Evolutionary conservation across 2,888 invertebrate species (phyloP), one percentile per base, ranked within the genome.

Genomic region (Nipponacmea schrenckii): DNA sequence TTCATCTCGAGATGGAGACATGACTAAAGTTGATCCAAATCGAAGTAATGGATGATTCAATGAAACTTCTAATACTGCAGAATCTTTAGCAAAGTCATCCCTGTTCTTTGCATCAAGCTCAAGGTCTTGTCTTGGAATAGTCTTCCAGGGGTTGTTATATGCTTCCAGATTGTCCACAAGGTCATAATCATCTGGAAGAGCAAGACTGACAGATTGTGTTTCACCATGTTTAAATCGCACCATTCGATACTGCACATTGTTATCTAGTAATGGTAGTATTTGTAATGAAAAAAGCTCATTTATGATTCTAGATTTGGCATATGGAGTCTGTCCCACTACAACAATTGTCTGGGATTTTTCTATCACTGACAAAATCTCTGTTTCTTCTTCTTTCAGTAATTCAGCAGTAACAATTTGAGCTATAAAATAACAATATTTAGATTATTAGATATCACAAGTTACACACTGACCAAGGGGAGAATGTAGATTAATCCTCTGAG

Each of bases 1-100:
- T 56, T 70, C 79, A 26, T 74, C 74, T 64, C 78, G 75, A n/a
- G 81, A 81, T 0, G 94, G 94, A 0, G 94, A 93, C 2, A 95
- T 90, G 77, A 94, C 90, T 79, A 95, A 92, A 75, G 92, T 91
- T 1, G 93, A 92, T 71, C 93, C 93, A 81, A 94, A 93, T 85
- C 93, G 92, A 0, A 95, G 89, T 80, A 94, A 89, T 8, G 92
- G 90, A 82, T 93, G 92, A 85, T 92, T 92, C 8, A 95, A 89
- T 84, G 93, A 93, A 12, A 95, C 92, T 90, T 95, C 95, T 45
- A 95, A 88, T 1, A 93, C 92, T 0, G 94, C 94, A 50, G 93
- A 91, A 70, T 92, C 92, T 82, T 93, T 93, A 15, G 92, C 88
- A 50, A 90, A 88, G 80, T 88, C 87, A 78, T 78, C 74, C 27